phyloP scores from a whole-genome alignment of 2,888 invertebrate genomes.

The Phyllotreta striolata region DNA sequence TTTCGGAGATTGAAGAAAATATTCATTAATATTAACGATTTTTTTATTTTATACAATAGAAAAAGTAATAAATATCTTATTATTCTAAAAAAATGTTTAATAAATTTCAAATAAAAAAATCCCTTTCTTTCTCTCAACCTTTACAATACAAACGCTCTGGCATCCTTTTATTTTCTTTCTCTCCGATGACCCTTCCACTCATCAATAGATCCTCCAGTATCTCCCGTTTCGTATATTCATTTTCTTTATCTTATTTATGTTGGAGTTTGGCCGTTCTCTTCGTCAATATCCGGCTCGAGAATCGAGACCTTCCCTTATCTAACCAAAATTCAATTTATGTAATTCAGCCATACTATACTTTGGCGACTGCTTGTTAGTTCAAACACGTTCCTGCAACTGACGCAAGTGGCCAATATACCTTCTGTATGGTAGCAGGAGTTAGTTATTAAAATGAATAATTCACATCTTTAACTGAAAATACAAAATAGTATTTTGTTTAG shows the following conservation, averaged over 20 bases:
- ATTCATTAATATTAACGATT: conserved; percentile 12
- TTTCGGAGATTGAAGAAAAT: not conserved
- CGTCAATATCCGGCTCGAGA: conserved; percentile 57
- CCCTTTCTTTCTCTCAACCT: conserved; percentile 23
- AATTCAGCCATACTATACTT: conserved; percentile 44
- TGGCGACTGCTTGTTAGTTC: conserved; percentile 37
- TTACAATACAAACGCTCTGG: conserved; percentile 38
- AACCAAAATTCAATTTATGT: conserved; percentile 56
- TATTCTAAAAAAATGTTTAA: too few species aligned
- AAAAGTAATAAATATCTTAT: too few species aligned
- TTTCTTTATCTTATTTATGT: conserved; percentile 61
- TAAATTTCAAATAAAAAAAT: not conserved
- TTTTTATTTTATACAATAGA: too few species aligned
- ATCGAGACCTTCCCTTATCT: conserved; percentile 53
- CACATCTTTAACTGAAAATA: too few species aligned
- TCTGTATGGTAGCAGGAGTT: too few species aligned
- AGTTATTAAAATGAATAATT: too few species aligned
- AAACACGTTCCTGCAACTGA: conserved; percentile 31
- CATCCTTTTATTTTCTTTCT: conserved; percentile 35
- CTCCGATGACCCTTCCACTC: conserved; percentile 33
- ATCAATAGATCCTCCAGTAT: conserved; percentile 32
- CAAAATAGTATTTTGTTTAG: too few species aligned
- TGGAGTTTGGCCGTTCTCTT: conserved; percentile 64
- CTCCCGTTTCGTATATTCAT: conserved; percentile 59
- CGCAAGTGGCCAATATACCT: conserved; percentile 28